These are phyloP conservation scores for Apis dorsata DNA, from an alignment of 1,140 invertebrate species.

Conservation along the genomic window DNA sequence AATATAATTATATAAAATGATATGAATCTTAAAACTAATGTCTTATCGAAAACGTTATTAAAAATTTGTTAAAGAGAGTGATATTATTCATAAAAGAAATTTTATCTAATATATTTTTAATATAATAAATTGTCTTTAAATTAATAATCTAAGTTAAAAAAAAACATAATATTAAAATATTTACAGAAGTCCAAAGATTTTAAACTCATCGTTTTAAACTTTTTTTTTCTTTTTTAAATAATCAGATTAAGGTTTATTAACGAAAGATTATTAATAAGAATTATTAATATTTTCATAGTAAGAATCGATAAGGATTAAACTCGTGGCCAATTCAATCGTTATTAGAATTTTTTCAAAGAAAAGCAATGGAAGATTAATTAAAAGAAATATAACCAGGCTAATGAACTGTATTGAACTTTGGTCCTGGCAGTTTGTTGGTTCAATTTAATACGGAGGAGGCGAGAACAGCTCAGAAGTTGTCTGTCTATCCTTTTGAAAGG, in stretches of 20 bases:
- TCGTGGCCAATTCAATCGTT: not conserved
- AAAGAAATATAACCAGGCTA: not conserved
- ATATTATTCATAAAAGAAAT: too few relatives aligned
- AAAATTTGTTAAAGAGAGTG: too few relatives aligned
- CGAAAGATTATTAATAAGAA: not conserved
- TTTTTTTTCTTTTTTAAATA: not conserved
- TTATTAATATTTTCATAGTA: not conserved
- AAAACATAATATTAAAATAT: not conserved
- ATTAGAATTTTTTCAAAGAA: not conserved
- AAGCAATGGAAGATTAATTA: conserved; percentile 32
- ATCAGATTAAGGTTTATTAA: not conserved
- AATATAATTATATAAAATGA: not conserved
- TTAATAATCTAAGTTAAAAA: not conserved
- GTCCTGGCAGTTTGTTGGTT: conserved; percentile 22
- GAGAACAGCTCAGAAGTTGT: conserved; percentile 8
- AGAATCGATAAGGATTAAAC: not conserved
- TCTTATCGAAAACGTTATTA: too few relatives aligned
- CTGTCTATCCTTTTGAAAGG: conserved; percentile 22
- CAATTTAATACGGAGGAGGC: conserved; percentile 33
- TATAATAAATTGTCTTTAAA: not conserved
- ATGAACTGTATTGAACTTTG: conserved; percentile 37
- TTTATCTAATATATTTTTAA: too few relatives aligned
- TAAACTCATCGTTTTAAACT: too few relatives aligned
- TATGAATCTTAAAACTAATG: too few relatives aligned
- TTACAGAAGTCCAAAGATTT: not conserved